phyloP scores from a whole-genome alignment of 2,113 vertebrate species.

The Coptodon bakossiorum region DNA sequence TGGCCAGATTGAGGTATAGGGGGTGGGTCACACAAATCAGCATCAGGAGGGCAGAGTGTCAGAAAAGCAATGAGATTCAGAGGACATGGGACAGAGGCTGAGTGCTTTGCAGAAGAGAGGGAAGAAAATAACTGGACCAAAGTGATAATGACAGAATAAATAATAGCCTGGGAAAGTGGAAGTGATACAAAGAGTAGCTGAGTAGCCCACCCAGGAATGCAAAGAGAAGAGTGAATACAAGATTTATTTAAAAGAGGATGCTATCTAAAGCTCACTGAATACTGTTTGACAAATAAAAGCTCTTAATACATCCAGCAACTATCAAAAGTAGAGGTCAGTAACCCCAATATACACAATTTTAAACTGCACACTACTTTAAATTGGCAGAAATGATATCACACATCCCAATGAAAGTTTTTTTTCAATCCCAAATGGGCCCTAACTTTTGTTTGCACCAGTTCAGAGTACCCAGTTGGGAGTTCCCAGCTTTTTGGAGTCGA shows the following conservation, averaged over 20 bases:
- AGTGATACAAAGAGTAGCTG: neutral
- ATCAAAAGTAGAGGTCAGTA: neutral
- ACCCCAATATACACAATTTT: accelerated
- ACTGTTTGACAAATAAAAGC: neutral
- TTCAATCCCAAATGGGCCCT: neutral
- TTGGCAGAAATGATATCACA: neutral
- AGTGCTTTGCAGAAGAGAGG: neutral
- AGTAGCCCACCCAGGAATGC: neutral
- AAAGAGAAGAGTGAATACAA: neutral
- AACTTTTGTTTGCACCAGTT: neutral
- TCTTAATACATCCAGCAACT: neutral
- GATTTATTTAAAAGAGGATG: neutral
- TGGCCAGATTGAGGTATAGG: neutral
- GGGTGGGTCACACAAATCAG: neutral
- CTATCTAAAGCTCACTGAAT: neutral
- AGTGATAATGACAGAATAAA: neutral
- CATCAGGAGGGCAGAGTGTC: neutral
- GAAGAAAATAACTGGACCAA: neutral
- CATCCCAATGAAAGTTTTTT: neutral
- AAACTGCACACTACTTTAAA: neutral
- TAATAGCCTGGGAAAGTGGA: neutral
- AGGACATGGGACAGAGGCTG: neutral
- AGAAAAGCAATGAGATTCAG: neutral
- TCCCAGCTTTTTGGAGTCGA: neutral
- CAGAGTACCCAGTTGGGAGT: neutral